Evolutionary conservation across 2,888 invertebrate species (phyloP).

Genomic region (Anodontia alba): DNA sequence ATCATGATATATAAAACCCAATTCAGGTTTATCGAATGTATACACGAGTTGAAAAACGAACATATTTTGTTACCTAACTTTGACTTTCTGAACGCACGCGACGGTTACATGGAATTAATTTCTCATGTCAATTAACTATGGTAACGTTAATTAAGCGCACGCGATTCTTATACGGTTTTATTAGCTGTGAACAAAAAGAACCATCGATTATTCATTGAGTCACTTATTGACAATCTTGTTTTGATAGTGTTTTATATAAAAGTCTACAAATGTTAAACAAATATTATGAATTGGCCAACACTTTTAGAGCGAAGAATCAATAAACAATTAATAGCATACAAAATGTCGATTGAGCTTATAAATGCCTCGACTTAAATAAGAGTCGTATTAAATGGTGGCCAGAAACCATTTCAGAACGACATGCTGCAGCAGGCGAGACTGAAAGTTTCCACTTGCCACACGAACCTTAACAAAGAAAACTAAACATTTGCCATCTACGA

Average conservation of each 20-base stretch:
- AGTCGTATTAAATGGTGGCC: no score
- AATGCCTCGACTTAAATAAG: background rate
- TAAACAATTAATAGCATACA: conserved; percentile 3
- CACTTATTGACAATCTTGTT: conserved; percentile 9
- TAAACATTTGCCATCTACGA: no score
- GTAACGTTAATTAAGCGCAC: conserved; percentile 16
- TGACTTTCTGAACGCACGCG: conserved; percentile 14
- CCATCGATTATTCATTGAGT: conserved; percentile 13
- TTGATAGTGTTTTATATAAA: conserved; percentile 58
- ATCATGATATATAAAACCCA: no score
- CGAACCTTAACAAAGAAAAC: no score
- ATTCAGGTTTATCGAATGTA: no score
- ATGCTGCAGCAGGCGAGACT: no score
- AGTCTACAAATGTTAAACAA: conserved; percentile 37
- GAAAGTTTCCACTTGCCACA: no score
- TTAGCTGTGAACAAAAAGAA: conserved; percentile 10
- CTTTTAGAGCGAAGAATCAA: background rate
- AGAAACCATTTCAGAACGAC: no score
- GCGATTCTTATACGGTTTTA: conserved; percentile 7
- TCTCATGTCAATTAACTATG: conserved; percentile 14
- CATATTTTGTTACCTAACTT: conserved; percentile 5
- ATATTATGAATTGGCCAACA: background rate
- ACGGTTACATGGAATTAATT: conserved; percentile 12
- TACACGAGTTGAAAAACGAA: background rate
- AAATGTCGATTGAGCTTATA: background rate